phyloP scores from a whole-genome alignment of 2,888 invertebrate species.

The Azorinus chamasolen region DNA sequence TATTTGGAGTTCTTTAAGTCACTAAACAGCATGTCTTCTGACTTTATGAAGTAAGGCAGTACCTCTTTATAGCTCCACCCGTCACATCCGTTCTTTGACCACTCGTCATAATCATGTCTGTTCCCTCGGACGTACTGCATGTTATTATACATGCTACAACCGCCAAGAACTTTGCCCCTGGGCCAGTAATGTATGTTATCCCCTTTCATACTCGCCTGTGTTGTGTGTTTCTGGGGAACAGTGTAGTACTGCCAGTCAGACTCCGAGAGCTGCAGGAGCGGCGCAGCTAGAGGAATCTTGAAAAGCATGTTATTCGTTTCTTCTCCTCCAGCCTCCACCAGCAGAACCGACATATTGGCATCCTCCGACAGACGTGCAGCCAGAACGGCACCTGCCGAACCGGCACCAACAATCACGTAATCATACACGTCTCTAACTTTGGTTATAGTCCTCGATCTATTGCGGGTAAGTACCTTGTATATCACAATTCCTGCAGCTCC shows the following conservation, averaged over 20 bases:
- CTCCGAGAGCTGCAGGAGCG: slow-evolving; percentile 79
- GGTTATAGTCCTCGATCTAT: too few relatives aligned
- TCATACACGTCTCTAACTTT: too few relatives aligned
- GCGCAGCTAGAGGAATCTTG: slow-evolving; percentile 86
- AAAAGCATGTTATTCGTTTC: slow-evolving; percentile 85
- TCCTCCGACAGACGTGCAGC: slow-evolving; percentile 87
- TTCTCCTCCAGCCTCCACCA: slow-evolving; percentile 87
- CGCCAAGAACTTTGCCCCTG: slow-evolving; percentile 95
- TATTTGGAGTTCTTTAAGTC: slow-evolving; percentile 32
- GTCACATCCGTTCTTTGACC: slow-evolving; percentile 42
- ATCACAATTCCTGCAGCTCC: too few relatives aligned
- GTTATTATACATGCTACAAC: slow-evolving; percentile 95
- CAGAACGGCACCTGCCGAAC: slow-evolving; percentile 87
- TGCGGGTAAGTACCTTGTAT: too few relatives aligned
- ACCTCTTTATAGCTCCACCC: slow-evolving; percentile 55
- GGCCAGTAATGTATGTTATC: slow-evolving; percentile 93
- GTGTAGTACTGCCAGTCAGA: slow-evolving; percentile 86
- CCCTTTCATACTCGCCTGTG: slow-evolving; percentile 7
- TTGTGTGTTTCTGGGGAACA: slow-evolving; percentile 82
- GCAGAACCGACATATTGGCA: slow-evolving; percentile 75
- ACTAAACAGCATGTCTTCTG: slow-evolving; percentile 45
- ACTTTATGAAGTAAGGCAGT: slow-evolving; percentile 53
- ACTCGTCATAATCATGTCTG: slow-evolving; percentile 47
- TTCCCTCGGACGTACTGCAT: slow-evolving; percentile 88
- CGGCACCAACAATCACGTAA: too few relatives aligned